A percentile compares a stretch with the other conserved stretches of the same genome.
Conservation (phyloP, 2,888 invertebrate species). For the Dicranocentrus wangi region DNA sequence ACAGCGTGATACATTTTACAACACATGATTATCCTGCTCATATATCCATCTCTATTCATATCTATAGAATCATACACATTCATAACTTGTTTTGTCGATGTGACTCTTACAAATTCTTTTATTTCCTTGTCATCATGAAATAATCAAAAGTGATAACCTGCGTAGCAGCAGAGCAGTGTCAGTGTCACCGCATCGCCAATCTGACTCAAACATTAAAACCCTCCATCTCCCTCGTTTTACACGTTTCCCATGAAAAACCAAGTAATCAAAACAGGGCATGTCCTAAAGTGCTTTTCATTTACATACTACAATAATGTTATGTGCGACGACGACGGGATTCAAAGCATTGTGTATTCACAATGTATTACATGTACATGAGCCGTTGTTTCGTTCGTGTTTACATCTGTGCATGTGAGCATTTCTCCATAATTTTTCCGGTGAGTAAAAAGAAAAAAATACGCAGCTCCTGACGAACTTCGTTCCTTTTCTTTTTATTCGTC, state of each 20-base stretch:
- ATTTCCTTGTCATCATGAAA: slow-evolving; percentile 10
- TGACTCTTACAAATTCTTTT: not conserved
- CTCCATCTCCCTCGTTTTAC: not conserved
- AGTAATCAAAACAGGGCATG: not conserved
- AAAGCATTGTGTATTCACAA: too few relatives aligned
- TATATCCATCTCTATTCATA: not conserved
- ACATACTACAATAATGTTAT: not conserved
- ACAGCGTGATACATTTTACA: slow-evolving; percentile 25
- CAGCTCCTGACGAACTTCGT: not conserved
- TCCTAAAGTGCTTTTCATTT: not conserved
- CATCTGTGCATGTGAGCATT: not conserved
- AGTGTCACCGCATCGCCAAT: not conserved
- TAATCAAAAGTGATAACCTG: too few relatives aligned
- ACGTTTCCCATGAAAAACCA: not conserved
- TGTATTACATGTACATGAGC: not conserved
- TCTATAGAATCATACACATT: too few relatives aligned
- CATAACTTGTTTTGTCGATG: slow-evolving; percentile 43
- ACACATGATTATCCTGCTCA: not conserved
- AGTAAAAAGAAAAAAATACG: not conserved
- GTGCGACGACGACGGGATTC: too few relatives aligned
- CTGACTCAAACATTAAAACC: too few relatives aligned
- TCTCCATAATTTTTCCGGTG: slow-evolving; percentile 30
- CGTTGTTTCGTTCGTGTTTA: not conserved
- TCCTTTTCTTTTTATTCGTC: not conserved
- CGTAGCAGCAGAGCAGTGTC: too few relatives aligned